Conservation (phyloP, 2,113 vertebrate species). For the Neoarius graeffei region DNA sequence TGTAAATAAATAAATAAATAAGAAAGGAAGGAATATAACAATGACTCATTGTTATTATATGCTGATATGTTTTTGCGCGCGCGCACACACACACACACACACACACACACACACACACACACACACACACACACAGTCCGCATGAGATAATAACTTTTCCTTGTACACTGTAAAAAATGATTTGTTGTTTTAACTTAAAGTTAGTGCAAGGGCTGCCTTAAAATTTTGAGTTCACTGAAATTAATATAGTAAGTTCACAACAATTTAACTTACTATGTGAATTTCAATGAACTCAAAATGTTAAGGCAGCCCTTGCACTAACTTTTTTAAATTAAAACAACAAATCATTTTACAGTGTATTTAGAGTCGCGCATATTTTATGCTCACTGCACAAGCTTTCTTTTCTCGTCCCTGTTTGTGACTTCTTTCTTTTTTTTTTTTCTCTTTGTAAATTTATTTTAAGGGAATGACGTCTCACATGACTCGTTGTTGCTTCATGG, state of each 20-base stretch:
- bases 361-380: neutral
- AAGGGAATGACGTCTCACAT: slow-evolving; percentile 90
- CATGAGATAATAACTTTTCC: neutral
- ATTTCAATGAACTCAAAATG: no score
- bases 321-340: no score
- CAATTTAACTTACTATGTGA: no score
- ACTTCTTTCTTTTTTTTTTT: neutral
- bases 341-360: no score
- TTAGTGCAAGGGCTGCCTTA: no score
- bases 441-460: neutral
- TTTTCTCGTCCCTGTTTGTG: neutral
- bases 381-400: neutral
- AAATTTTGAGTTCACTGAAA: no score
- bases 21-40: no score
- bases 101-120: neutral
- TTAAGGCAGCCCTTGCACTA: no score
- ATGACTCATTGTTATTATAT: neutral
- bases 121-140: neutral
- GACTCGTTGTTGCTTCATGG: slow-evolving; percentile 93
- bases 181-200: no score
- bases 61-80: neutral
- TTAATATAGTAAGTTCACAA: no score
- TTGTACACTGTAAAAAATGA: neutral
- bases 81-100: neutral
- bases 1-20: no score